These are phyloP conservation scores for Aricia agestis DNA, from an alignment of 1,140 invertebrate species.

Conservation along the genomic window DNA sequence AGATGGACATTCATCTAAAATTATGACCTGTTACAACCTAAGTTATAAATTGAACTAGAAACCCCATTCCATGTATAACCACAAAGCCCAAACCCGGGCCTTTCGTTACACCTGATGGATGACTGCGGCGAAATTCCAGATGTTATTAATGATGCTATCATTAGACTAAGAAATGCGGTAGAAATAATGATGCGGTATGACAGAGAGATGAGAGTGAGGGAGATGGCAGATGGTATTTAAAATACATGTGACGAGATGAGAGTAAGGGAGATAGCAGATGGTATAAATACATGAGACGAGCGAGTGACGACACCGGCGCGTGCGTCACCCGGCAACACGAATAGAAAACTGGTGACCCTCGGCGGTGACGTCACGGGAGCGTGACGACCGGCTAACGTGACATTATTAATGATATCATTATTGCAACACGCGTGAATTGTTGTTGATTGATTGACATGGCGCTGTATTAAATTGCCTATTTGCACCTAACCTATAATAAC, in stretches of 20 bases:
- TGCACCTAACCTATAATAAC: too few species aligned
- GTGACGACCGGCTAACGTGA: constrained; percentile 44
- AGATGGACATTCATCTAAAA: background rate
- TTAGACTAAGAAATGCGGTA: background rate
- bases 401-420: constrained; percentile 26
- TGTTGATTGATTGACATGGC: background rate
- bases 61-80: background rate
- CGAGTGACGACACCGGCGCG: constrained; percentile 48
- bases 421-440: background rate
- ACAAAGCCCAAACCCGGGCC: background rate
- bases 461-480: background rate
- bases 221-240: too few species aligned
- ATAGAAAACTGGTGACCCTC: constrained; percentile 65
- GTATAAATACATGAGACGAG: constrained; percentile 44
- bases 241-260: too few species aligned
- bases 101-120: background rate
- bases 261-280: background rate
- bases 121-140: constrained; percentile 42
- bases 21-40: background rate
- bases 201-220: background rate
- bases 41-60: background rate
- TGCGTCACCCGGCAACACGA: constrained; percentile 61
- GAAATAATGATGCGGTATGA: background rate
- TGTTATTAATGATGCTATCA: constrained; percentile 52
- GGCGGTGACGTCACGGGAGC: constrained; percentile 47